phyloP scores from a whole-genome alignment of 1,140 invertebrate species.

The Apocrypta bakeri region DNA sequence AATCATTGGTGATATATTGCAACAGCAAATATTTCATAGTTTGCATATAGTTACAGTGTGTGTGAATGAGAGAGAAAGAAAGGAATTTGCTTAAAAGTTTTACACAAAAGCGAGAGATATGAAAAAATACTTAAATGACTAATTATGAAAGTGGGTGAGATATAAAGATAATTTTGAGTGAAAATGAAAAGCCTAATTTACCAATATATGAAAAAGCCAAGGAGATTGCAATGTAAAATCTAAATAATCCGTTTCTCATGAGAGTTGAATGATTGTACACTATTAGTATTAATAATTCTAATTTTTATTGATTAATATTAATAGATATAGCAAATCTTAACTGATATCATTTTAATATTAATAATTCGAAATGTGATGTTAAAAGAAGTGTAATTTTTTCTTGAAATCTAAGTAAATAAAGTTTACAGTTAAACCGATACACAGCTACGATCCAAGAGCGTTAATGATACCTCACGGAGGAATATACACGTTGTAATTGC shows the following conservation, averaged over 20 bases:
- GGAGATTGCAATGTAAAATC: conserved; percentile 62
- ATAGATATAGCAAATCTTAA: conserved; percentile 68
- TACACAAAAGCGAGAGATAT: conserved; percentile 49
- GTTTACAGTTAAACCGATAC: conserved; percentile 68
- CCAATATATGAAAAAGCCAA: conserved; percentile 49
- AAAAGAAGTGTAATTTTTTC: conserved; percentile 70
- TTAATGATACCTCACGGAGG: conserved; percentile 47
- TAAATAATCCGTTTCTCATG: conserved; percentile 56
- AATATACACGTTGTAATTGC: conserved; percentile 48
- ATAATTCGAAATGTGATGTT: conserved; percentile 73
- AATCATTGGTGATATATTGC: conserved; percentile 64
- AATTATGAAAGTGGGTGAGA: conserved; percentile 47
- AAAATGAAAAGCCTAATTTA: conserved; percentile 60
- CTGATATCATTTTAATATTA: conserved; percentile 73
- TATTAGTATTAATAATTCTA: conserved; percentile 75
- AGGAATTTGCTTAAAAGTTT: conserved; percentile 54
- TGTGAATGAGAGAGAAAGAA: conserved; percentile 43
- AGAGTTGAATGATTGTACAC: conserved; percentile 72
- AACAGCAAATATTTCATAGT: conserved; percentile 62
- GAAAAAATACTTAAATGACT: conserved; percentile 52
- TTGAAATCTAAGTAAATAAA: conserved; percentile 70
- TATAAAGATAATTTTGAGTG: conserved; percentile 48
- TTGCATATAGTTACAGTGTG: conserved; percentile 56
- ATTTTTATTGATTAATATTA: conserved; percentile 68
- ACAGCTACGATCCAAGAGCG: conserved; percentile 43